Evolutionary conservation across 2,797 vertebrate genomes (phyloP).

Genomic region (Sebastes goodei): DNA sequence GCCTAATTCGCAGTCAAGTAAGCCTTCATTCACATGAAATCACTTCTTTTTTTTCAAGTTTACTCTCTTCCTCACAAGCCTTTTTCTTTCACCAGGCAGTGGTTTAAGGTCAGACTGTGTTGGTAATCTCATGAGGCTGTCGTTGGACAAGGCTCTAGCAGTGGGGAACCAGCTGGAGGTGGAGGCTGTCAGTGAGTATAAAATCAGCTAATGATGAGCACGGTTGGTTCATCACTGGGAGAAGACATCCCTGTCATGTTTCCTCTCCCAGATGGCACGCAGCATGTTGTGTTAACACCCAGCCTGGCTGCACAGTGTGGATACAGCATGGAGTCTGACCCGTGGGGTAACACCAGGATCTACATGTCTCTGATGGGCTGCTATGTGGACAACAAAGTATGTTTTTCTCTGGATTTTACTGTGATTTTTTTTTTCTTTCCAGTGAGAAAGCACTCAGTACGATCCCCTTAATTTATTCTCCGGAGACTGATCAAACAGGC

Average conservation of each 20-base stretch:
- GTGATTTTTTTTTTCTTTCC: rapidly evolving
- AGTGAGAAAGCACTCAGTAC: background rate
- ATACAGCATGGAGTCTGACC: constrained; percentile 81
- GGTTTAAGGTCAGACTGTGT: constrained; percentile 74
- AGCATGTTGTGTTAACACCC: constrained; percentile 62
- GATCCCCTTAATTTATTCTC: background rate
- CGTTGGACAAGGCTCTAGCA: constrained; percentile 71
- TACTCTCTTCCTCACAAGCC: rapidly evolving
- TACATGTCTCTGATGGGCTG: constrained; percentile 84
- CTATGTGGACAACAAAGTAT: constrained; percentile 78
- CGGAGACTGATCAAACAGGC: background rate
- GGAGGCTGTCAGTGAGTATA: constrained; percentile 80
- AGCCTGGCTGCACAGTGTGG: constrained; percentile 84
- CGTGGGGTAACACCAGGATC: constrained; percentile 79
- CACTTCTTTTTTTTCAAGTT: rapidly evolving
- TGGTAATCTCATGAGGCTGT: constrained; percentile 78
- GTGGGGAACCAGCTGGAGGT: constrained; percentile 79
- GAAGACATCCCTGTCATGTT: background rate
- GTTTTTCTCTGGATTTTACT: background rate
- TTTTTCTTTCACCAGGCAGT: constrained; percentile 23
- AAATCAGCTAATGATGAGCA: background rate
- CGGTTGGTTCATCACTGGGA: rapidly evolving
- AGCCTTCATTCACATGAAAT: background rate
- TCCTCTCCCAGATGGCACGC: constrained; percentile 69
- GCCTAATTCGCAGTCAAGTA: constrained; percentile 65